Conservation (phyloP, 1,140 invertebrate species). For the Monomorium pharaonis region DNA sequence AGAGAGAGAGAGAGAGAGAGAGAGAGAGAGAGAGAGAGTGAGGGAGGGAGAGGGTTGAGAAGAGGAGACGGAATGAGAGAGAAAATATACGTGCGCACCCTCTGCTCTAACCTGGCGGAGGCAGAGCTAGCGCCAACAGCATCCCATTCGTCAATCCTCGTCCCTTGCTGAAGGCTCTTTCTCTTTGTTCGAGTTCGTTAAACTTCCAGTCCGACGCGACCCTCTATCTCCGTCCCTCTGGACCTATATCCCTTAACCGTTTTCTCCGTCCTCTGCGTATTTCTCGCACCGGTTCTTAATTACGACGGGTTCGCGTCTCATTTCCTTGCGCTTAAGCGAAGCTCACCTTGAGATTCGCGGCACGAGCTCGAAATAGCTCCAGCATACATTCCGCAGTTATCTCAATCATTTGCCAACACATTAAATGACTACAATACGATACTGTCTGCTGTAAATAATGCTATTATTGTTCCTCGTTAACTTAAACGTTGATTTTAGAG, state of each 20-base stretch:
- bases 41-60: slow-evolving; percentile 43
- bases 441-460: neutral
- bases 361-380: neutral
- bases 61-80: slow-evolving; percentile 50
- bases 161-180: slow-evolving; percentile 61
- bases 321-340: slow-evolving; percentile 22
- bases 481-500: neutral
- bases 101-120: slow-evolving; percentile 57
- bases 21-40: slow-evolving; percentile 50
- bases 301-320: slow-evolving; percentile 39
- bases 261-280: slow-evolving; percentile 22
- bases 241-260: slow-evolving; percentile 43
- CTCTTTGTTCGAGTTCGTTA: slow-evolving; percentile 77
- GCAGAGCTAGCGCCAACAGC: slow-evolving; percentile 55
- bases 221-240: slow-evolving; percentile 6
- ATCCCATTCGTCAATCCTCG: slow-evolving; percentile 73
- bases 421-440: neutral
- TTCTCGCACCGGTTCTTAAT: slow-evolving; percentile 25
- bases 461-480: neutral
- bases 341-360: slow-evolving; percentile 16
- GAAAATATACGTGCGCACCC: slow-evolving; percentile 62
- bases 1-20: slow-evolving; percentile 45
- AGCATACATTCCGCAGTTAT: neutral
- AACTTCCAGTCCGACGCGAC: slow-evolving; percentile 68
- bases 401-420: neutral